Conservation (phyloP, 2,888 invertebrate genomes). For the Amblyjoppa proteus region DNA sequence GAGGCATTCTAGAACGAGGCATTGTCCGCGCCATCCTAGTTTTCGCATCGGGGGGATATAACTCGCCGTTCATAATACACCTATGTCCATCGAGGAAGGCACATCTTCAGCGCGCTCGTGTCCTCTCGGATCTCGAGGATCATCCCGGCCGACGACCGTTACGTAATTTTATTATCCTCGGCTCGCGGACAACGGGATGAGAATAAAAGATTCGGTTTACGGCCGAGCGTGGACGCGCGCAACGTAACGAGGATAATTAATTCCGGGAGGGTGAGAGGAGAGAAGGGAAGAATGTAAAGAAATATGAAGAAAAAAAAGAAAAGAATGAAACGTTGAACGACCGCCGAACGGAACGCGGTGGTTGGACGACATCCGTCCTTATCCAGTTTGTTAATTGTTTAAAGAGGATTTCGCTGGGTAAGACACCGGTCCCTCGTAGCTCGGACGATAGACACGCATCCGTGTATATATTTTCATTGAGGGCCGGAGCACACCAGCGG, state of each 20-base stretch:
- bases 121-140: slow-evolving; percentile 47
- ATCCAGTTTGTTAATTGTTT: slow-evolving; percentile 63
- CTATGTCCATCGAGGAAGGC: slow-evolving; percentile 32
- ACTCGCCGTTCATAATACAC: background rate
- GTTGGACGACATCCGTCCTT: slow-evolving; percentile 32
- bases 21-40: slow-evolving; percentile 62
- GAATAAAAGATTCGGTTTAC: slow-evolving; percentile 48
- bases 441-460: background rate
- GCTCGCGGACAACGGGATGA: slow-evolving; percentile 42
- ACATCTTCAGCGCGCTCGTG: slow-evolving; percentile 25
- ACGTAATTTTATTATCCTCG: slow-evolving; percentile 38
- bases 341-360: background rate
- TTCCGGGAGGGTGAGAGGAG: slow-evolving; percentile 56
- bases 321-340: background rate
- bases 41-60: slow-evolving; percentile 56
- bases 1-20: slow-evolving; percentile 26
- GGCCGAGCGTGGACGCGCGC: slow-evolving; percentile 11
- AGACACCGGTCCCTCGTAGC: slow-evolving; percentile 15
- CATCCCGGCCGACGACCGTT: slow-evolving; percentile 56
- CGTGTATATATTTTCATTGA: slow-evolving; percentile 29
- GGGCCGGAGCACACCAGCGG: background rate
- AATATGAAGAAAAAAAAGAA: background rate
- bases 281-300: slow-evolving; percentile 12
- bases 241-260: slow-evolving; percentile 58
- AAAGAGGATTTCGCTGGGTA: slow-evolving; percentile 43